These are phyloP conservation scores for Patagioenas fasciata DNA, from an alignment of 2,113 vertebrate species.

Conservation along the genomic window DNA sequence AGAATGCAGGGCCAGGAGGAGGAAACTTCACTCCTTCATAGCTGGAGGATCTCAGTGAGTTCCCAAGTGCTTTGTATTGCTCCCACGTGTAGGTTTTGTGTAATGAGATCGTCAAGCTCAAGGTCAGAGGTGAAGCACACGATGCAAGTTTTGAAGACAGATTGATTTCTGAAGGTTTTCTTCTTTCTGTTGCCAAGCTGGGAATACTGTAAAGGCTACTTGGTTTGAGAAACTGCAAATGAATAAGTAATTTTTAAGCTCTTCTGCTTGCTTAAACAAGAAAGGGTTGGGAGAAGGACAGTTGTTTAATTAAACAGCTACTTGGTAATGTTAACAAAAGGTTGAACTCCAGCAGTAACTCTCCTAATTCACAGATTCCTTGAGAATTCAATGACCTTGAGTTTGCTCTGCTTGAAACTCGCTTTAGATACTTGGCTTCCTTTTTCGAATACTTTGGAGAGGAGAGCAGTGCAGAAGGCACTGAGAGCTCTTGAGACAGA, in stretches of 20 bases:
- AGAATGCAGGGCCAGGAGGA: not conserved
- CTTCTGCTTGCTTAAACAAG: constrained; percentile 23
- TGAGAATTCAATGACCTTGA: constrained; percentile 69
- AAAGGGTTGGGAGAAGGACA: not conserved
- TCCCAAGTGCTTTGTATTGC: not conserved
- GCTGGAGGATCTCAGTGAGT: not conserved
- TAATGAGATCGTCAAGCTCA: not conserved
- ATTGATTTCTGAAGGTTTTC: constrained; percentile 5
- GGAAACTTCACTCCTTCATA: not conserved
- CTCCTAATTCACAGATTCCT: constrained; percentile 63
- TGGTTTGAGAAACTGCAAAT: not conserved
- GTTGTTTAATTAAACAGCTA: constrained; percentile 62
- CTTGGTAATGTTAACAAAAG: constrained; percentile 49
- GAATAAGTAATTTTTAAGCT: constrained; percentile 19
- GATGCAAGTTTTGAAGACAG: not conserved
- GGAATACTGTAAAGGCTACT: constrained; percentile 9
- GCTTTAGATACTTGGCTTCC: constrained; percentile 28
- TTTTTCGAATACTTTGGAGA: not conserved
- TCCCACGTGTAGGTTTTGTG: not conserved
- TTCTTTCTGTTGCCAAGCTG: constrained; percentile 7
- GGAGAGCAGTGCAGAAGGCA: not conserved
- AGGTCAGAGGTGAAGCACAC: not conserved
- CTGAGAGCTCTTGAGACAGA: not conserved
- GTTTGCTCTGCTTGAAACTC: constrained; percentile 37
- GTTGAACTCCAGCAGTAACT: constrained; percentile 37